Base-by-base conservation (phyloP, 1,140 invertebrate genomes). In the Procambarus virginalis region DNA sequence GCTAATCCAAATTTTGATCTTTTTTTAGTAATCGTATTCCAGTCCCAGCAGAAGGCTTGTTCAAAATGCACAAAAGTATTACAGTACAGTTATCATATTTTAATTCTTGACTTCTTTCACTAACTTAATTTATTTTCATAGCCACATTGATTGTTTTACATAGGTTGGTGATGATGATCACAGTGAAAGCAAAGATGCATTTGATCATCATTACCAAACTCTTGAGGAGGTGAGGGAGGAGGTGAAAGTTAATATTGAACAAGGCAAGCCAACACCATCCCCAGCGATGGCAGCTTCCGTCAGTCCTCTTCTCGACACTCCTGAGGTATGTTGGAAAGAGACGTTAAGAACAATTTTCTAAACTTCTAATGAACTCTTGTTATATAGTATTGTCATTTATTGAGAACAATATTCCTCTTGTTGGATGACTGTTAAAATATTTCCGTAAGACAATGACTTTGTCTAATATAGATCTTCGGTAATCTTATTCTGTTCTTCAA, bases 191-290 rank as follows among this genome's bases (percentile, higher is more conserved):
- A 55, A 83, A n/a, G 91, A 92, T 46, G 20, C 84, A 45, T 22
- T 82, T 17, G 91, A 91, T 4, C 90, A 86, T 75, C 86, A 88
- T 34, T 87, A 87, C 58, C 84, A 86, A 85, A 86, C 90, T 55
- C 80, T 87, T 17, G 86, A 91, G 75, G 90, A 86, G 45, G 86
- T 91, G 10, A 78, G 80, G 75, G 70, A 87, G 51, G 90, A 86
- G 17, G 80, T 83, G 17, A 14, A 73, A 20, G n/a, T 73, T 10
- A 73, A 73, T 20, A 49, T n/a, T 58, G 55, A 75, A 46, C 82
- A 22, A n/a, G 22, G 45, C n/a, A 22, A 34, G 46, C 4, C 4
- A 6, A 55, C 58, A 68, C 84, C 84, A 20, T 55, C 79, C 14
- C 17, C 22, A 12, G 14, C 51, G 14, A 20, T 51, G 34, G 2